phyloP scores from a whole-genome alignment of 1,140 invertebrate genomes.

The Palaemon carinicauda region DNA sequence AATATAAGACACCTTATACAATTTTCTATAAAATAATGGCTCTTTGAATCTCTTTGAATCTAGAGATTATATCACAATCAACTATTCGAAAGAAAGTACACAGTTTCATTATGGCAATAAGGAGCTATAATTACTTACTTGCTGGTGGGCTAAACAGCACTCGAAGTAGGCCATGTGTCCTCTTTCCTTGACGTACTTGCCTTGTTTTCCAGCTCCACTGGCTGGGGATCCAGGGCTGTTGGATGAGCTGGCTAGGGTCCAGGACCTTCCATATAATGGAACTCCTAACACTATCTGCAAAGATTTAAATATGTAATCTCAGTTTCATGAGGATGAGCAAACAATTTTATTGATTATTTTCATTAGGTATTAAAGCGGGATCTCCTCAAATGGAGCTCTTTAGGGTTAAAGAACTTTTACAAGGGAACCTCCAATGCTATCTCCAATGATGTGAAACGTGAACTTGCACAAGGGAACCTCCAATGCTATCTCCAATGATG shows the following conservation, averaged over 20 bases:
- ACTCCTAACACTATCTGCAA: constrained; percentile 80
- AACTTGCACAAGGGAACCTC: too few relatives aligned
- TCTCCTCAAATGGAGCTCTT: constrained; percentile 1
- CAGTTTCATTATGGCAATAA: too few relatives aligned
- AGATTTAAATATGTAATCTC: not conserved
- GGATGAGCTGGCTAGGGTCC: constrained; percentile 74
- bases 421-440: too few relatives aligned
- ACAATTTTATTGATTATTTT: not conserved
- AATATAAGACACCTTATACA: too few relatives aligned
- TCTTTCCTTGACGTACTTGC: constrained; percentile 84
- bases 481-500: too few relatives aligned
- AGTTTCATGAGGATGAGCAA: not conserved
- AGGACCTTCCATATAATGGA: constrained; percentile 88
- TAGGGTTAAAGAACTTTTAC: constrained; percentile 63
- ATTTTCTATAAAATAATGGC: too few relatives aligned
- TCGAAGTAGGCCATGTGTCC: constrained; percentile 91
- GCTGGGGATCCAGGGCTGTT: constrained; percentile 68
- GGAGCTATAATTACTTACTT: not conserved
- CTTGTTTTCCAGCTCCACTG: constrained; percentile 77
- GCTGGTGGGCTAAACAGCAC: constrained; percentile 77
- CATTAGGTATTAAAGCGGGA: too few relatives aligned
- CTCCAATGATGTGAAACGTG: too few relatives aligned
- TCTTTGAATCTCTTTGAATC: too few relatives aligned
- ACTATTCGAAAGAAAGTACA: too few relatives aligned
- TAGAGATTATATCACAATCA: too few relatives aligned